A percentile compares a stretch with the other conserved stretches of the same genome.
phyloP scores from a whole-genome alignment of 2,797 vertebrate genomes.

The Liasis olivaceus region DNA sequence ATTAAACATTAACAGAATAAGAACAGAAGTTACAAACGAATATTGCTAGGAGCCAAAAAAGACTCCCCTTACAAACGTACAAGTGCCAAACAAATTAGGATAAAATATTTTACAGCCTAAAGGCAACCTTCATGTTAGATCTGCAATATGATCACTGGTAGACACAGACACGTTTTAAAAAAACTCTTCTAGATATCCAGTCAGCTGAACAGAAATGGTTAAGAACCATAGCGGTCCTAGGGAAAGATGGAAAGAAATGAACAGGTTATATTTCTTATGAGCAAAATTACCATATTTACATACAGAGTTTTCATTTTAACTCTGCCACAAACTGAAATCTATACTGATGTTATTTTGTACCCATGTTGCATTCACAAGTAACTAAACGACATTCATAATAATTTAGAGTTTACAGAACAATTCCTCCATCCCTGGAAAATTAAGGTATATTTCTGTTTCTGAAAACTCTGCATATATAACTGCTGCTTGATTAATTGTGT shows the following conservation, averaged over 20 bases:
- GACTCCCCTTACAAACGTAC: conserved; percentile 29
- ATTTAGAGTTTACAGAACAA: neutral
- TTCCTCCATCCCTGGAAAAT: neutral
- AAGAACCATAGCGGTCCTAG: conserved; percentile 79
- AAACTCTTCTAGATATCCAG: conserved; percentile 20
- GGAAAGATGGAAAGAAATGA: neutral
- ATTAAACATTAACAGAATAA: conserved; percentile 19
- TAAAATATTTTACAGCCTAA: conserved; percentile 52
- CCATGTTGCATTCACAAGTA: neutral
- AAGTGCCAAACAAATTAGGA: neutral
- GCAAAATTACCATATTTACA: neutral
- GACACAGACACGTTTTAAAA: neutral
- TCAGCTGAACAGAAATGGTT: neutral
- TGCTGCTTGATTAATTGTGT: no score
- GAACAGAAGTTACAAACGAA: conserved; percentile 22
- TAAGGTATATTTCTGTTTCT: neutral
- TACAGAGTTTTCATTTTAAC: neutral
- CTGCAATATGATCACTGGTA: conserved; percentile 29
- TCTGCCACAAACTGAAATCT: neutral
- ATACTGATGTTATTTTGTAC: neutral
- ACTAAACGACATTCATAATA: neutral
- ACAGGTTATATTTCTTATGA: neutral
- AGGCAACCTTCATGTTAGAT: conserved; percentile 42
- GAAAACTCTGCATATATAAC: neutral
- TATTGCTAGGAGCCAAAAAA: conserved; percentile 26